Evolutionary conservation across 2,888 invertebrate genomes (phyloP).

Genomic region (Heliconius cydno): DNA sequence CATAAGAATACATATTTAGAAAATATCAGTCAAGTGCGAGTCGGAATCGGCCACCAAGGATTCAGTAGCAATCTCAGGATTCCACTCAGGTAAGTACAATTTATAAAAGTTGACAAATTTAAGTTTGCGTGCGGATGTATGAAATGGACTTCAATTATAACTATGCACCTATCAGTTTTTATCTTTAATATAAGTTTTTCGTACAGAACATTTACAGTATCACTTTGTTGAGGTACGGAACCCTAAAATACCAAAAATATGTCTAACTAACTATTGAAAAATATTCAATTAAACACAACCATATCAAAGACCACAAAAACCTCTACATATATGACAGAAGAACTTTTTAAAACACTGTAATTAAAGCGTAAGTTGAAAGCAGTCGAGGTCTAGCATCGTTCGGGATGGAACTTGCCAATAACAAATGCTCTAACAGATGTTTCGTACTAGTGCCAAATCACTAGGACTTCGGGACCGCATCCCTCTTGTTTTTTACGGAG

Average conservation of each 20-base stretch:
- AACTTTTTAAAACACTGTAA: conserved; percentile 25
- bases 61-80: too few relatives aligned
- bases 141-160: too few relatives aligned
- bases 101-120: too few relatives aligned
- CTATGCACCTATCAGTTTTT: too few relatives aligned
- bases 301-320: neutral
- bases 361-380: conserved; percentile 37
- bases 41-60: too few relatives aligned
- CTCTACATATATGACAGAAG: neutral
- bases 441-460: conserved; percentile 61
- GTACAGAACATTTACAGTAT: too few relatives aligned
- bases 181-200: too few relatives aligned
- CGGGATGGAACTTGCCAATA: conserved; percentile 41
- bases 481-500: conserved; percentile 81
- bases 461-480: conserved; percentile 60
- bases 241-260: neutral
- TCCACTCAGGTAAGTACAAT: too few relatives aligned
- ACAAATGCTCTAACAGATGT: conserved; percentile 55
- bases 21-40: too few relatives aligned
- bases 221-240: too few relatives aligned
- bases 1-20: too few relatives aligned
- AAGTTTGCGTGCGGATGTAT: too few relatives aligned
- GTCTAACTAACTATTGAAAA: neutral
- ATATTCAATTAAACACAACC: neutral
- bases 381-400: conserved; percentile 23